Evolutionary conservation across 2,888 invertebrate genomes (phyloP), one percentile per base, ranked within the genome.

Genomic region (Drosophila anceps): DNA sequence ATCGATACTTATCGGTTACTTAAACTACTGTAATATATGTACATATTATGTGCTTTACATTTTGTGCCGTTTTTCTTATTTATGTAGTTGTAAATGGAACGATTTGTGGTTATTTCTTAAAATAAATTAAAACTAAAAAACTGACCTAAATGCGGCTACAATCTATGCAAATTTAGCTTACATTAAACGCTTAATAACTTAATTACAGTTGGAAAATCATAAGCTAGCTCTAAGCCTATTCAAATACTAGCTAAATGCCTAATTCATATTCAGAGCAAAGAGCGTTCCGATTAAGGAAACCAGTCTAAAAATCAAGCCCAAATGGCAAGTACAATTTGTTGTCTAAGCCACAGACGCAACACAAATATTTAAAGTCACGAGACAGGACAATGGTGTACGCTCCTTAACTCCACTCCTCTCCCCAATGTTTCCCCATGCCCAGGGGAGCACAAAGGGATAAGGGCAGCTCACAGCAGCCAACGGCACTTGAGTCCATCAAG

Each of bases 351-450:
- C 31, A 46, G 48, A 59, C 35, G 31, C 31, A 57, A 44, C 24
- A 55, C 63, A 62, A 67, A 73, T 76, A 68, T 76, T 85, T 79
- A 88, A 83, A 88, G 85, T 79, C 76, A 82, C 51, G 15, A 44
- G 39, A 60, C 46, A 61, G 51, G 62, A 62, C 54, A 63, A 63
- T 33, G 58, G 13, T 7, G 4, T 2, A 0, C 10, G 8, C 18
- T 13, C 9, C 20, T 4, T 4, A 24, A 13, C 13, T 12, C 20
- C 12, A 13, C 5, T 4, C 24, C 27, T 5, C 15, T n/a, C n/a
- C 27, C 7, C 39, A 12, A 33, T 9, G 39, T 2, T 29, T 15
- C 54, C 58, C 63, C 69, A 29, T 12, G 0, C 48, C 48, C 48
- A 6, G 24, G 58, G 50, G 70, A 60, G 46, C 58, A 74, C 65